Percentiles rank a stretch among this genome's conserved stretches.
These are phyloP conservation scores for Arvicanthis niloticus DNA, from an alignment of 2,113 vertebrate species.

Conservation along the genomic window DNA sequence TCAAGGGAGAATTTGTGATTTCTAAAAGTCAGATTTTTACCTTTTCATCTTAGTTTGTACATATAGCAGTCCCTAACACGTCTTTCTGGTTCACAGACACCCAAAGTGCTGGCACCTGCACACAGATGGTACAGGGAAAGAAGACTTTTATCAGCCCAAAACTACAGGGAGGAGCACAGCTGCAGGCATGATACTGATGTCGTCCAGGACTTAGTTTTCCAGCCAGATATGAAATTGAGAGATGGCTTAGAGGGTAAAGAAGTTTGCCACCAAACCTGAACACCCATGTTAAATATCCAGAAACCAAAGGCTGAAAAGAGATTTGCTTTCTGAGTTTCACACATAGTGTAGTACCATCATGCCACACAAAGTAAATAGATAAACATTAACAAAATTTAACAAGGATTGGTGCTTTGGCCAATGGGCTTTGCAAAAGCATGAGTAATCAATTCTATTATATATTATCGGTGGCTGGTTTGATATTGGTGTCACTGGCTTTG, in stretches of 20 bases:
- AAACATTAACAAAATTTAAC: neutral
- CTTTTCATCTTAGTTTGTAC: neutral
- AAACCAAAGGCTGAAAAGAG: neutral
- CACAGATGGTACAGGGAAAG: neutral
- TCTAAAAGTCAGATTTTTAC: neutral
- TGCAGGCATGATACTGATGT: neutral
- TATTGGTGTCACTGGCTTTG: neutral
- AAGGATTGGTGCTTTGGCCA: no score
- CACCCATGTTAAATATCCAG: neutral
- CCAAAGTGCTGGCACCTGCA: no score
- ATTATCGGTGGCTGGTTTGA: neutral
- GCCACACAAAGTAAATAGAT: neutral
- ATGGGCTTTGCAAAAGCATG: neutral
- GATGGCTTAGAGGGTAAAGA: neutral
- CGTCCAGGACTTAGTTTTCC: neutral
- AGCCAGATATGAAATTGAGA: neutral
- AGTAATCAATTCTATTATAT: neutral
- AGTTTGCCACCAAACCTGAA: no score
- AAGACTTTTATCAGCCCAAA: neutral
- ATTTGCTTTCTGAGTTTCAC: no score
- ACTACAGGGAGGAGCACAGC: fast-evolving
- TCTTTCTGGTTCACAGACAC: neutral
- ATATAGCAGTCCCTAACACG: neutral
- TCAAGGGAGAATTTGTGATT: slow-evolving; percentile 13
- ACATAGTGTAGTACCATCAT: neutral